Evolutionary conservation across 2,888 invertebrate species (phyloP).

Genomic region (Endomychus coccineus): DNA sequence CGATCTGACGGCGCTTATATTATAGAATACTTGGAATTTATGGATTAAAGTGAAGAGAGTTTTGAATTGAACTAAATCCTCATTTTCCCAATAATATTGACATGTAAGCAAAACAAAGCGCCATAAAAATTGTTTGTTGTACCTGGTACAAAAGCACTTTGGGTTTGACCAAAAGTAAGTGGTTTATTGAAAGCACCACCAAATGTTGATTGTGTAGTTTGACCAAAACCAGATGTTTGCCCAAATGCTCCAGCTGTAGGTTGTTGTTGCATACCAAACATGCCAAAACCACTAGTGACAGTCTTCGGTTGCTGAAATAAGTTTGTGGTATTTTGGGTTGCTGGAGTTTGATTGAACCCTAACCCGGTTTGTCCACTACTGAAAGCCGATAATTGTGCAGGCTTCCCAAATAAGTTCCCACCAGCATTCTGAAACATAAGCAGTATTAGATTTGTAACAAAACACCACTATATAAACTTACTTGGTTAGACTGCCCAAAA

Average conservation of each 20-base stretch:
- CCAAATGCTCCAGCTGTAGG: slow-evolving; percentile 20
- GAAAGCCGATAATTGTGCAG: slow-evolving; percentile 43
- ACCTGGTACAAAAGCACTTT: slow-evolving; percentile 14
- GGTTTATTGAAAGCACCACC: slow-evolving; percentile 34
- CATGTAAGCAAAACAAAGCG: background rate
- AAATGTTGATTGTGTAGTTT: slow-evolving; percentile 24
- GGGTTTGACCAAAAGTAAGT: slow-evolving; percentile 25
- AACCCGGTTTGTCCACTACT: slow-evolving; percentile 39
- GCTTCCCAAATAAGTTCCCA: slow-evolving; percentile 42
- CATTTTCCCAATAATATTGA: too few relatives aligned
- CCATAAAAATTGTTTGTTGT: background rate
- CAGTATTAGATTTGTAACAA: too few relatives aligned
- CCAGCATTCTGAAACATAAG: slow-evolving; percentile 22
- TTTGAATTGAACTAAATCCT: too few relatives aligned
- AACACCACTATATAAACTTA: too few relatives aligned
- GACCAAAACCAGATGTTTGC: slow-evolving; percentile 27
- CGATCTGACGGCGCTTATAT: too few relatives aligned
- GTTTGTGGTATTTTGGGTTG: slow-evolving; percentile 14
- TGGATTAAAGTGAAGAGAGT: too few relatives aligned
- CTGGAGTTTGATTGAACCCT: slow-evolving; percentile 18
- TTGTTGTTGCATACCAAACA: slow-evolving; percentile 25
- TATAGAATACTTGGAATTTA: too few relatives aligned
- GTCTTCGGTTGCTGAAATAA: slow-evolving; percentile 22
- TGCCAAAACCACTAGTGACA: slow-evolving; percentile 27
- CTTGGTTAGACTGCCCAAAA: slow-evolving; percentile 30